Conservation (phyloP, 2,797 vertebrate genomes). For the Acrossocheilus fasciatus region DNA sequence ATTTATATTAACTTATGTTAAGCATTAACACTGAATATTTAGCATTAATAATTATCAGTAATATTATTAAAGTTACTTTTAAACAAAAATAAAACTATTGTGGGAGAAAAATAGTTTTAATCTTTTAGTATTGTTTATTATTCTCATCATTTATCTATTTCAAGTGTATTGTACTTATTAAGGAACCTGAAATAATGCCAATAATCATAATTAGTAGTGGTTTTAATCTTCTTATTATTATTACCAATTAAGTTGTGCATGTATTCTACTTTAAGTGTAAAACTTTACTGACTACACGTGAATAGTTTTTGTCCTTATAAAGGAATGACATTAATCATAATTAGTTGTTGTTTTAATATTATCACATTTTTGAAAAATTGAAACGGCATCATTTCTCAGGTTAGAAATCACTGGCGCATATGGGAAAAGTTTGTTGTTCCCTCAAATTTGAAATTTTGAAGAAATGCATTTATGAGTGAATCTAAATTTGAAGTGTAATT, state of each 20-base stretch:
- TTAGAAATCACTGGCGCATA: not conserved
- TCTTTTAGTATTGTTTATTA: not conserved
- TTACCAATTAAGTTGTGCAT: not conserved
- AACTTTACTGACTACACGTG: not conserved
- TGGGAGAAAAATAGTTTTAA: not conserved
- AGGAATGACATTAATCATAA: not conserved
- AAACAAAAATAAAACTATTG: not conserved
- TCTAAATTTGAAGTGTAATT: conserved; percentile 30
- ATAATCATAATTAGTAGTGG: not conserved
- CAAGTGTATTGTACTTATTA: not conserved
- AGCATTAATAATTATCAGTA: not conserved
- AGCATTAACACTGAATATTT: not conserved
- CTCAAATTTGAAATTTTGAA: not conserved
- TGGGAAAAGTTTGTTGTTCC: not conserved
- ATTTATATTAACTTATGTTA: not conserved
- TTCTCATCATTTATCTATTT: not conserved
- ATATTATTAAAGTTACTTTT: not conserved
- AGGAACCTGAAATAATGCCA: not conserved
- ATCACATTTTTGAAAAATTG: not conserved
- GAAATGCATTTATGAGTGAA: not conserved
- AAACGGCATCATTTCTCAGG: not conserved
- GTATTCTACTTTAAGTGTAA: not conserved
- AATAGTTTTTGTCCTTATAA: not conserved
- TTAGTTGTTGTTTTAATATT: not conserved
- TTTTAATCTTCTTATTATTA: not conserved